These are phyloP conservation scores for Tyria jacobaeae DNA, from an alignment of 2,888 invertebrate species.

Conservation along the genomic window DNA sequence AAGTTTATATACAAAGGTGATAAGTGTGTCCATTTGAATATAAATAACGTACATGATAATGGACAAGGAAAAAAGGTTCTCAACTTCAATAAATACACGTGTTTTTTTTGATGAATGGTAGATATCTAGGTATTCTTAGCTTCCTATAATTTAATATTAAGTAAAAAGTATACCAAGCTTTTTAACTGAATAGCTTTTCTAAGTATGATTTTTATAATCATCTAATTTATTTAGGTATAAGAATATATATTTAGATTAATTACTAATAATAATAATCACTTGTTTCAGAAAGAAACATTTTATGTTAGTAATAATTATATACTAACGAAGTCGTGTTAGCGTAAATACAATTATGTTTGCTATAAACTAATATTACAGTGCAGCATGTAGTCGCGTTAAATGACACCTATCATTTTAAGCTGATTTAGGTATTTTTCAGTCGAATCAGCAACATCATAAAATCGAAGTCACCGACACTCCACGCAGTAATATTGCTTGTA, in stretches of 20 bases:
- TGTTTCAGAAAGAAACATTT: too few relatives aligned
- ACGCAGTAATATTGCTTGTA: neutral
- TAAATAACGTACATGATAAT: constrained; percentile 3
- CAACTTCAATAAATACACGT: neutral
- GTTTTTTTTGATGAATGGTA: neutral
- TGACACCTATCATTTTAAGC: too few relatives aligned
- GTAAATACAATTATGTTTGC: too few relatives aligned
- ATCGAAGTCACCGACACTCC: neutral
- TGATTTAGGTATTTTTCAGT: too few relatives aligned
- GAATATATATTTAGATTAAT: too few relatives aligned
- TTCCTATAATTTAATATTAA: neutral
- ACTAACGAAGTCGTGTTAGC: too few relatives aligned
- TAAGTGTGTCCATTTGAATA: constrained; percentile 13
- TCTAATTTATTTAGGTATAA: too few relatives aligned
- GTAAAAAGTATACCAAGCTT: neutral
- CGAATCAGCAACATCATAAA: neutral
- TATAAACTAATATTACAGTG: too few relatives aligned
- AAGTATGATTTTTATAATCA: too few relatives aligned
- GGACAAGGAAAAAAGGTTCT: constrained; percentile 9
- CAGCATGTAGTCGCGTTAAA: too few relatives aligned
- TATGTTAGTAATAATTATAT: too few relatives aligned
- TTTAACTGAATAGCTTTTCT: neutral
- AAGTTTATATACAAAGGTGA: constrained; percentile 12
- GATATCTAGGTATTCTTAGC: neutral
- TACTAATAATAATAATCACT: too few relatives aligned